Percentiles rank a stretch among this genome's conserved stretches.
phyloP scores from a whole-genome alignment of 1,140 invertebrate species.

The Probaryconus sp. region DNA sequence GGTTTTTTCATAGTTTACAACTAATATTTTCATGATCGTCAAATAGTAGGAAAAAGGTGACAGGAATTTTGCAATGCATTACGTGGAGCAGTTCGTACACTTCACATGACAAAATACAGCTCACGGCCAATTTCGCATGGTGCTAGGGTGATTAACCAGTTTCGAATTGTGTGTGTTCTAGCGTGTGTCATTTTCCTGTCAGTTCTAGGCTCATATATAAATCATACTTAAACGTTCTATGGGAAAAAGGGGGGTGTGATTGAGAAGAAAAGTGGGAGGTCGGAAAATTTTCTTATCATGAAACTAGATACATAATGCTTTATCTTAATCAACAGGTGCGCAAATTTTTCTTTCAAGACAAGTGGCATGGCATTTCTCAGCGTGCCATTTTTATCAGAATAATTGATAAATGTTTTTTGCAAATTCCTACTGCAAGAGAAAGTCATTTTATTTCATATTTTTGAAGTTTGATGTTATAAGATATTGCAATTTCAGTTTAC shows the following conservation, averaged over 20 bases:
- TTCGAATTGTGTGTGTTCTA: slow-evolving; percentile 31
- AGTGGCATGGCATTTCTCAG: slow-evolving; percentile 2
- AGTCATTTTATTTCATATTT: no score
- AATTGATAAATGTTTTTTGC: no score
- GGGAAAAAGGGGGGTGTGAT: no score
- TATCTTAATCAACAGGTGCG: slow-evolving; percentile 43
- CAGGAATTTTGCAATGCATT: slow-evolving; percentile 29
- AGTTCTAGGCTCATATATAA: slow-evolving; percentile 7
- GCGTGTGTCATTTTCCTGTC: slow-evolving; percentile 27
- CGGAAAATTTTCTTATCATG: slow-evolving; percentile 34
- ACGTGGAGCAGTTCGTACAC: slow-evolving; percentile 15
- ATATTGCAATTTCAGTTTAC: no score
- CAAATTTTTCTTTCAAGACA: slow-evolving; percentile 29
- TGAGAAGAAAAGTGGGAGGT: slow-evolving; percentile 24
- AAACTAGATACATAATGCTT: slow-evolving; percentile 15
- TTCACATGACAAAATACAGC: slow-evolving; percentile 38
- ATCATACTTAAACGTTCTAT: no score
- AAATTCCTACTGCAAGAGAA: no score
- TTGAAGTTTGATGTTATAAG: no score
- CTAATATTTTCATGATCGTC: slow-evolving; percentile 8
- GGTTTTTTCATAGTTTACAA: neutral
- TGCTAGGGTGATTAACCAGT: slow-evolving; percentile 44
- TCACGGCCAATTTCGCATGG: slow-evolving; percentile 37
- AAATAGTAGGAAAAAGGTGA: neutral
- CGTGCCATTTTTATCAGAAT: slow-evolving; percentile 9